Conservation (phyloP, 2,113 vertebrate genomes). For the Noturus placidus region DNA sequence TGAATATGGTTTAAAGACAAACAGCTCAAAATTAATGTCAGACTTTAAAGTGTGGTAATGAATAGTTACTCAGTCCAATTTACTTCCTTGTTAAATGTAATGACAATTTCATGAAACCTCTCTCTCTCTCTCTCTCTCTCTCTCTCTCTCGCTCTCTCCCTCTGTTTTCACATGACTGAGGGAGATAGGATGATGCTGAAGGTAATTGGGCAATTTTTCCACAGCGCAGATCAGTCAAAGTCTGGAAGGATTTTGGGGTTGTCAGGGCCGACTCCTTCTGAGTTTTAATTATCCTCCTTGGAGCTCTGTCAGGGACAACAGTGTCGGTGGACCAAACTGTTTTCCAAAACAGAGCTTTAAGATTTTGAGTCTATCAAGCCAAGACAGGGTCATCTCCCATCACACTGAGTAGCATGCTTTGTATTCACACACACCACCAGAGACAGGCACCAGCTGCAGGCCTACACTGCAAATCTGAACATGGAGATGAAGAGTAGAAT, state of each 20-base stretch:
- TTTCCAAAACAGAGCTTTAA: conserved; percentile 53
- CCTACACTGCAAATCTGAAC: conserved; percentile 44
- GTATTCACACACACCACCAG: conserved; percentile 55
- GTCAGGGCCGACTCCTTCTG: conserved; percentile 51
- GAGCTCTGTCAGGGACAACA: conserved; percentile 60
- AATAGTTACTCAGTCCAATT: not conserved
- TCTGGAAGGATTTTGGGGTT: conserved; percentile 64
- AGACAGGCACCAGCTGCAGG: conserved; percentile 53
- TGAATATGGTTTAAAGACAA: not conserved
- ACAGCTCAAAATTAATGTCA: not conserved
- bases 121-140: not conserved
- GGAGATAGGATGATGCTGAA: conserved; percentile 43
- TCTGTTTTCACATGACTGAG: conserved; percentile 28
- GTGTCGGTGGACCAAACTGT: conserved; percentile 49
- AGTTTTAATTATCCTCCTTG: conserved; percentile 68
- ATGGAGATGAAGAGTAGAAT: conserved; percentile 29
- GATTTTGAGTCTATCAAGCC: conserved; percentile 56
- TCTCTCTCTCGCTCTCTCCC: not conserved
- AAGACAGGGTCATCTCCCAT: conserved; percentile 63
- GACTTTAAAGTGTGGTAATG: not conserved
- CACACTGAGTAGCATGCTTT: conserved; percentile 47
- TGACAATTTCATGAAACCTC: not conserved
- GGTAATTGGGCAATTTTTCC: conserved; percentile 66
- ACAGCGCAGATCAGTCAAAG: conserved; percentile 63
- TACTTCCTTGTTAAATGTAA: conserved; percentile 6